Evolutionary conservation across 2,888 invertebrate species (phyloP).

Genomic region (Galeopsomyia nigrocyanea): DNA sequence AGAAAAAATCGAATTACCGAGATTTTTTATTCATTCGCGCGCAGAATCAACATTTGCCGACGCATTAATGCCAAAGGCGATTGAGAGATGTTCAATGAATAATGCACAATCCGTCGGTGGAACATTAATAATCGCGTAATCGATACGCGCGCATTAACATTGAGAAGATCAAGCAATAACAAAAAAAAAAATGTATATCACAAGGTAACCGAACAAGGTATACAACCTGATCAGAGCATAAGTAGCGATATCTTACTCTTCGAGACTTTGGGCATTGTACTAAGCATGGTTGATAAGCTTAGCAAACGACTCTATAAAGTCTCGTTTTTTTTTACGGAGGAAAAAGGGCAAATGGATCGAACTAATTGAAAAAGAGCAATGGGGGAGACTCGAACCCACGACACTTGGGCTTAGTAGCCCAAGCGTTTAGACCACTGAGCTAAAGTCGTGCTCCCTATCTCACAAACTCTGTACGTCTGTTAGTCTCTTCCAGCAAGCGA

Average conservation of each 20-base stretch:
- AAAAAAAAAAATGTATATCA: conserved; percentile 42
- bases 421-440: conserved; percentile 22
- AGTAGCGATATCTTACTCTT: conserved; percentile 47
- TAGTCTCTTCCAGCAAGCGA: too few relatives aligned
- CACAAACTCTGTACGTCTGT: too few relatives aligned
- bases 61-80: too few relatives aligned
- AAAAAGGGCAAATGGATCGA: background rate
- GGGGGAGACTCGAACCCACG: conserved; percentile 40
- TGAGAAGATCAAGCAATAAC: background rate
- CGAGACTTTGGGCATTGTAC: conserved; percentile 47
- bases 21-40: too few relatives aligned
- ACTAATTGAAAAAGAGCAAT: background rate
- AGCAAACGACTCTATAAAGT: conserved; percentile 46
- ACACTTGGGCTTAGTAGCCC: conserved; percentile 4
- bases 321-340: conserved; percentile 23
- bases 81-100: too few relatives aligned
- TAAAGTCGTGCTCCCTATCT: conserved; percentile 6
- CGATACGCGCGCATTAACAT: too few relatives aligned
- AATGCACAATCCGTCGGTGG: too few relatives aligned
- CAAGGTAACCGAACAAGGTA: conserved; percentile 39
- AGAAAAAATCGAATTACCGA: too few relatives aligned
- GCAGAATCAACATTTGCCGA: too few relatives aligned
- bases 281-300: conserved; percentile 21
- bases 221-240: conserved; percentile 39
- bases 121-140: too few relatives aligned